Conservation (phyloP, 2,888 invertebrate species). For the Unio pictorum region DNA sequence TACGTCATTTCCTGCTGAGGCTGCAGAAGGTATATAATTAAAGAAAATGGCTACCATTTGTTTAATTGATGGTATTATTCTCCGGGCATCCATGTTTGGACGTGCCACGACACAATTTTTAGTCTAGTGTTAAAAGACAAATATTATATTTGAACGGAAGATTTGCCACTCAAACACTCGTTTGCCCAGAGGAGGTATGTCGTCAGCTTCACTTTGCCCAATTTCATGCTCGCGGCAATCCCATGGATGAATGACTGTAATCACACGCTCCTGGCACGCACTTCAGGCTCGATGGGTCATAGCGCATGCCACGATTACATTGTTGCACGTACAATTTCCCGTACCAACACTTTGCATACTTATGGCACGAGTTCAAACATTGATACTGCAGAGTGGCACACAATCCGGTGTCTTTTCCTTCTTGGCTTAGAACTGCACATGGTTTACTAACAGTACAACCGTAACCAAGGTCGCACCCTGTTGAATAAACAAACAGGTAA, state of each 20-base stretch:
- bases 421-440: conserved; percentile 13
- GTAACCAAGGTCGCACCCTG: conserved; percentile 30
- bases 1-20: no score
- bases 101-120: no score
- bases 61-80: no score
- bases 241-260: neutral
- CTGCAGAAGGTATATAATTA: no score
- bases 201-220: no score
- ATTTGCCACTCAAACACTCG: no score
- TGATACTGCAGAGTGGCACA: neutral
- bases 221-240: neutral
- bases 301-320: conserved; percentile 24
- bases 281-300: conserved; percentile 1
- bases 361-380: conserved; percentile 25
- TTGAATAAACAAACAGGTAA: conserved; percentile 7
- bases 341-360: conserved; percentile 29
- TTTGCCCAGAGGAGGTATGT: no score
- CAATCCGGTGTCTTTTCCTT: conserved; percentile 10
- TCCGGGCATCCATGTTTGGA: no score
- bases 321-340: conserved; percentile 23
- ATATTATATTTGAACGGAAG: no score
- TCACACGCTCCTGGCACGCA: neutral
- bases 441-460: conserved; percentile 25
- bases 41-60: no score
- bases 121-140: no score